Evolutionary conservation across 2,797 vertebrate genomes (phyloP).

Genomic region (Capromys pilorides): DNA sequence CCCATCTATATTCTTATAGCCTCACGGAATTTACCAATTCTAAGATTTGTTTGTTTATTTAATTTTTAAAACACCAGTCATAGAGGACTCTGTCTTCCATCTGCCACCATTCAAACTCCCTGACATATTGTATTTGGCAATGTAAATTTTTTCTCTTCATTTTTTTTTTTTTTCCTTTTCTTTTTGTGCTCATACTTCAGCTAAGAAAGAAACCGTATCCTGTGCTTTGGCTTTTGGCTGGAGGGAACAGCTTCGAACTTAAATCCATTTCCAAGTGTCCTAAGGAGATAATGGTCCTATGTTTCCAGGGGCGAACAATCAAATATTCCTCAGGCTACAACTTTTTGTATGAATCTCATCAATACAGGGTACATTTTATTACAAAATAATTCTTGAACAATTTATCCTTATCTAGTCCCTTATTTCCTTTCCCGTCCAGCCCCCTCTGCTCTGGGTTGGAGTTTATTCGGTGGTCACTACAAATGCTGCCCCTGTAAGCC

Average conservation of each 20-base stretch:
- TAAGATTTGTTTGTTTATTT: not conserved
- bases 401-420: not conserved
- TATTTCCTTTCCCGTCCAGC: not conserved
- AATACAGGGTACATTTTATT: not conserved
- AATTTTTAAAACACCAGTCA: not conserved
- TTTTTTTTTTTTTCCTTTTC: not conserved
- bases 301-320: not conserved
- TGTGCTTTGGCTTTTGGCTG: slow-evolving; percentile 22
- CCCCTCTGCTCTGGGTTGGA: not conserved
- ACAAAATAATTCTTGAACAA: slow-evolving; percentile 45
- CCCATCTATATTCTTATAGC: not conserved
- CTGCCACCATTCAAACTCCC: not conserved
- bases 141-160: not conserved
- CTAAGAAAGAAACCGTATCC: not conserved
- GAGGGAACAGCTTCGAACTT: slow-evolving; percentile 4
- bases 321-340: not conserved
- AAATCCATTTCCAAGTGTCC: not conserved
- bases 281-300: not conserved
- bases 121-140: not conserved
- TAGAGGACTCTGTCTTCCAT: slow-evolving; percentile 14
- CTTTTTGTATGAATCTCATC: not conserved
- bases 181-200: not conserved
- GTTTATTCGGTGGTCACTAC: not conserved
- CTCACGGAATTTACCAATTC: not conserved
- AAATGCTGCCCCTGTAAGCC: not conserved